Conservation (phyloP, 2,888 invertebrate species). For the Altica lythri region DNA sequence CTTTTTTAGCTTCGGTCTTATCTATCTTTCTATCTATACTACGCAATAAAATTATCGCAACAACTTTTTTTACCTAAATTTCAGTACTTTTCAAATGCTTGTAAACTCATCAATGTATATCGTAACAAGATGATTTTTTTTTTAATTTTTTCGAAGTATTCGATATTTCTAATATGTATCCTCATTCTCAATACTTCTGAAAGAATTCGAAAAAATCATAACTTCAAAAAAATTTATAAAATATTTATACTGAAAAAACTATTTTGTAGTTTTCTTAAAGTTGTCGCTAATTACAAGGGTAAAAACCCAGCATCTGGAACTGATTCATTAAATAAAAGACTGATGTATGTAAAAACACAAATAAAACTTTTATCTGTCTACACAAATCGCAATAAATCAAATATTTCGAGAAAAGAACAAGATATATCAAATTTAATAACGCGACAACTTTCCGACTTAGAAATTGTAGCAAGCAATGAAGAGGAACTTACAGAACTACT, state of each 20-base stretch:
- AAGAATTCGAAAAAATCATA: not conserved
- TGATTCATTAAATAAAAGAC: slow-evolving; percentile 59
- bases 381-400: slow-evolving; percentile 60
- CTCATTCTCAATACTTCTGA: not conserved
- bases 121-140: too few relatives aligned
- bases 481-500: slow-evolving; percentile 61
- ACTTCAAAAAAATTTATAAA: not conserved
- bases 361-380: slow-evolving; percentile 64
- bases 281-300: slow-evolving; percentile 64
- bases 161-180: not conserved
- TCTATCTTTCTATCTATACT: too few relatives aligned
- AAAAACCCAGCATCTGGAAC: slow-evolving; percentile 56
- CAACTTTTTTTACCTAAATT: too few relatives aligned
- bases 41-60: too few relatives aligned
- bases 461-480: slow-evolving; percentile 55
- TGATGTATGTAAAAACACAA: slow-evolving; percentile 65
- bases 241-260: not conserved
- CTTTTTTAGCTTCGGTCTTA: too few relatives aligned
- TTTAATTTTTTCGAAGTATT: not conserved
- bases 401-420: slow-evolving; percentile 58
- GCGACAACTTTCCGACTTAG: slow-evolving; percentile 61
- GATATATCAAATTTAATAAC: slow-evolving; percentile 59
- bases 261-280: slow-evolving; percentile 62
- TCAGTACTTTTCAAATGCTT: not conserved
- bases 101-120: too few relatives aligned